These are phyloP conservation scores for Girardia tigrina DNA, from an alignment of 2,888 invertebrate species.

Conservation along the genomic window DNA sequence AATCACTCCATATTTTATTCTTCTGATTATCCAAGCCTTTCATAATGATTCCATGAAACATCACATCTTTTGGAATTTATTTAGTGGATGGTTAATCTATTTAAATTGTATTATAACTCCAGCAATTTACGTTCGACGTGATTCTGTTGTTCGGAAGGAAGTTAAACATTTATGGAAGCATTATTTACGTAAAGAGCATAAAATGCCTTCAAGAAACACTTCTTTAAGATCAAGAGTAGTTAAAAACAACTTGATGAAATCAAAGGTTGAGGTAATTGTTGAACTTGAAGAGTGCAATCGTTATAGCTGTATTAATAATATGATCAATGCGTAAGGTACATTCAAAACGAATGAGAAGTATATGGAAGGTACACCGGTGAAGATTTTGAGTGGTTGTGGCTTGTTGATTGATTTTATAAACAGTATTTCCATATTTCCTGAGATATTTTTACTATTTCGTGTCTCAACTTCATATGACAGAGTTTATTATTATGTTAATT, in stretches of 20 bases:
- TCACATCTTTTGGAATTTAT: not conserved
- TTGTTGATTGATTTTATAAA: too few relatives aligned
- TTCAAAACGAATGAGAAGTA: too few relatives aligned
- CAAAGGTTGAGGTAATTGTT: not conserved
- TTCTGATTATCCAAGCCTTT: not conserved
- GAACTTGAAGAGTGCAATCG: not conserved
- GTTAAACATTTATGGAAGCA: slow-evolving; percentile 11
- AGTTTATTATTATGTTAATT: too few relatives aligned
- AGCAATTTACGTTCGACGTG: not conserved
- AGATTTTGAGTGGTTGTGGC: too few relatives aligned
- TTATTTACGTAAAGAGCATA: not conserved
- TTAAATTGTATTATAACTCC: not conserved
- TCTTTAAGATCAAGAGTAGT: not conserved
- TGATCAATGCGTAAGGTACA: too few relatives aligned
- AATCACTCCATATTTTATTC: not conserved
- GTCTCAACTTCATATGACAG: too few relatives aligned
- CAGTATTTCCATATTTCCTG: too few relatives aligned
- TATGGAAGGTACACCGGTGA: too few relatives aligned
- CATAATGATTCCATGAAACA: slow-evolving; percentile 6
- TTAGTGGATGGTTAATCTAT: not conserved
- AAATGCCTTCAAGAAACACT: not conserved
- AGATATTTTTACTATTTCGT: too few relatives aligned
- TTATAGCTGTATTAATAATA: not conserved
- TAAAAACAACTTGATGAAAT: slow-evolving; percentile 3
- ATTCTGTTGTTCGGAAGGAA: slow-evolving; percentile 5